A percentile compares a stretch with the other conserved stretches of the same genome.
These are phyloP conservation scores for Calameuta idolon DNA, from an alignment of 2,888 invertebrate genomes.

Conservation along the genomic window DNA sequence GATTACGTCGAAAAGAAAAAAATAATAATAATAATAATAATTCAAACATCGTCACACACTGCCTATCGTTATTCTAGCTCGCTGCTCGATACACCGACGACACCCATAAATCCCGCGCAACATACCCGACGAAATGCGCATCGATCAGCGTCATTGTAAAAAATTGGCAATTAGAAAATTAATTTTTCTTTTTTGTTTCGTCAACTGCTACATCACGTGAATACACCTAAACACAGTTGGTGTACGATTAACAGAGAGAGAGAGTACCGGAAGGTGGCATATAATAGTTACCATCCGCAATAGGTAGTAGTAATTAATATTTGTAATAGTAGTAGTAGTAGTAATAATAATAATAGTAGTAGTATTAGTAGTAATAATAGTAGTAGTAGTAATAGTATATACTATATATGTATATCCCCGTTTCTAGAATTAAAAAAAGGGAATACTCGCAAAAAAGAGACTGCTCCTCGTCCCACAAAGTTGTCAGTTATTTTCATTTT, in stretches of 20 bases:
- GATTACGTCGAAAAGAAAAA: not conserved
- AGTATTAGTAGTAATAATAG: not conserved
- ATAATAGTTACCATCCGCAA: not conserved
- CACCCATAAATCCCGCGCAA: not conserved
- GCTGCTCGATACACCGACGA: not conserved
- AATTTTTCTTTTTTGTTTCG: not conserved
- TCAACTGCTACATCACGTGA: not conserved
- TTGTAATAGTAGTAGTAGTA: not conserved
- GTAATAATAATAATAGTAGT: not conserved
- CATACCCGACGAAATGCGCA: not conserved
- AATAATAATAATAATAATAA: too few species aligned
- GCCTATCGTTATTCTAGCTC: too few species aligned
- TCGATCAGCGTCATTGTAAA: not conserved
- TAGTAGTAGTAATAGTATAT: conserved; percentile 4
- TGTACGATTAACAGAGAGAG: not conserved
- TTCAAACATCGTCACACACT: too few species aligned
- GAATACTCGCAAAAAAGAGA: conserved; percentile 43
- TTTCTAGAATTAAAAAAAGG: conserved; percentile 8
- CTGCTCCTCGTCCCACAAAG: conserved; percentile 10
- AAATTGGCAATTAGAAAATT: not conserved
- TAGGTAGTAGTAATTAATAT: not conserved
- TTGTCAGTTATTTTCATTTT: conserved; percentile 23
- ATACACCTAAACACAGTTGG: not conserved
- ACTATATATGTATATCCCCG: not conserved
- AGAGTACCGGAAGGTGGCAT: not conserved